A percentile compares a stretch with the other conserved stretches of the same genome.
Conservation (phyloP, 2,888 invertebrate species). For the Clusia tigrina region DNA sequence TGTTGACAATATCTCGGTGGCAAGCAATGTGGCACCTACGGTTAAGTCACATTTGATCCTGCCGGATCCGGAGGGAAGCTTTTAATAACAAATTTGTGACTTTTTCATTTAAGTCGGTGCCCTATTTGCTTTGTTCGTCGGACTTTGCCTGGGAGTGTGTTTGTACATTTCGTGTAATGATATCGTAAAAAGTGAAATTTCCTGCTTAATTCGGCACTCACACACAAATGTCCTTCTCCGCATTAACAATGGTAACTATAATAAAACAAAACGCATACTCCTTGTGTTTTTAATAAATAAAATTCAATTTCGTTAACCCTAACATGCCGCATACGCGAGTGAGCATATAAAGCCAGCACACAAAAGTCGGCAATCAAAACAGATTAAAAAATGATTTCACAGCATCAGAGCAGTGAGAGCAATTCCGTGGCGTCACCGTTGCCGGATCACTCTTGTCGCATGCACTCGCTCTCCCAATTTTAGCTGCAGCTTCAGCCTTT, state of each 20-base stretch:
- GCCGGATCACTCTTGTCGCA: no score
- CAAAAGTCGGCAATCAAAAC: conserved; percentile 62
- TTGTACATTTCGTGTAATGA: neutral
- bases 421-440: neutral
- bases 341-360: conserved; percentile 59
- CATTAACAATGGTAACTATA: no score
- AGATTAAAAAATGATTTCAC: conserved; percentile 63
- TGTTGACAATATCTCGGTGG: conserved; percentile 52
- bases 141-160: neutral
- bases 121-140: conserved; percentile 14
- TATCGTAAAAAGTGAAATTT: conserved; percentile 52
- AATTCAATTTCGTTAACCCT: conserved; percentile 48
- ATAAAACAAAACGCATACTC: no score
- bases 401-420: conserved; percentile 33
- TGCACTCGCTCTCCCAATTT: no score
- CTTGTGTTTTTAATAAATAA: conserved; percentile 51
- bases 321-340: conserved; percentile 38
- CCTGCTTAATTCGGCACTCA: conserved; percentile 46
- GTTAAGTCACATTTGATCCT: conserved; percentile 46
- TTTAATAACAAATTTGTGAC: conserved; percentile 44
- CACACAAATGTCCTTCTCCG: conserved; percentile 43
- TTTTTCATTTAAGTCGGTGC: conserved; percentile 23
- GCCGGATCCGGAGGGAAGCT: conserved; percentile 14
- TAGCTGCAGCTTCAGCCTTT: no score
- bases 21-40: conserved; percentile 39